phyloP scores from a whole-genome alignment of 1,140 invertebrate genomes.

The Papilio glaucus region DNA sequence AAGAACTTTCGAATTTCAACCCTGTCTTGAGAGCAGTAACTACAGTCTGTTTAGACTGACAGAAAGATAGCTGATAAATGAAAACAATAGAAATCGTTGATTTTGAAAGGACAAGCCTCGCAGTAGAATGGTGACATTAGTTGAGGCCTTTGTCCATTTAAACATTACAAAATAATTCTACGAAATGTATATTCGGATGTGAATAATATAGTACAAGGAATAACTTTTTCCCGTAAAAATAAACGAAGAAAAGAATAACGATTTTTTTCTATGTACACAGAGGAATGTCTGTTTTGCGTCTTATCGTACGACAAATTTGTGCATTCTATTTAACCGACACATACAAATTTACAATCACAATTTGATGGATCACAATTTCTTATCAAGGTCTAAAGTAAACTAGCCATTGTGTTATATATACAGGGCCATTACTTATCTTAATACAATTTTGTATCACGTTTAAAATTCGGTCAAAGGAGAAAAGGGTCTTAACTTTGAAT shows the following conservation, averaged over 20 bases:
- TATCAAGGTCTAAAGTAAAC: slow-evolving; percentile 28
- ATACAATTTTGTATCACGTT: slow-evolving; percentile 34
- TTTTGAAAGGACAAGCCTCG: too few species aligned
- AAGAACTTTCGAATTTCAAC: too few species aligned
- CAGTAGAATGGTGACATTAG: too few species aligned
- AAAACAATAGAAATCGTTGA: neutral
- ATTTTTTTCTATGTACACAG: neutral
- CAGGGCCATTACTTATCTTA: slow-evolving; percentile 32
- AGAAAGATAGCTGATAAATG: too few species aligned
- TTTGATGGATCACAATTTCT: slow-evolving; percentile 33
- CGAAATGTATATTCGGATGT: too few species aligned
- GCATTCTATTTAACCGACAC: neutral
- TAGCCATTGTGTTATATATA: slow-evolving; percentile 36
- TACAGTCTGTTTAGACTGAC: too few species aligned
- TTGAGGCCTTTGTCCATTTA: too few species aligned
- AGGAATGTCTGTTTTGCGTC: neutral
- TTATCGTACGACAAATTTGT: slow-evolving; percentile 10
- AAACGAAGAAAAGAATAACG: neutral
- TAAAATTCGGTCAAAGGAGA: slow-evolving; percentile 29
- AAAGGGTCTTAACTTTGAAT: slow-evolving; percentile 28
- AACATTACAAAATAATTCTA: too few species aligned
- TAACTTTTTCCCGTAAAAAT: neutral
- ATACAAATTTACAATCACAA: slow-evolving; percentile 23
- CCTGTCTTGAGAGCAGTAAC: too few species aligned
- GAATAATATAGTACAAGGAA: too few species aligned